phyloP scores from a whole-genome alignment of 2,888 invertebrate genomes.

The Beris morrisii region DNA sequence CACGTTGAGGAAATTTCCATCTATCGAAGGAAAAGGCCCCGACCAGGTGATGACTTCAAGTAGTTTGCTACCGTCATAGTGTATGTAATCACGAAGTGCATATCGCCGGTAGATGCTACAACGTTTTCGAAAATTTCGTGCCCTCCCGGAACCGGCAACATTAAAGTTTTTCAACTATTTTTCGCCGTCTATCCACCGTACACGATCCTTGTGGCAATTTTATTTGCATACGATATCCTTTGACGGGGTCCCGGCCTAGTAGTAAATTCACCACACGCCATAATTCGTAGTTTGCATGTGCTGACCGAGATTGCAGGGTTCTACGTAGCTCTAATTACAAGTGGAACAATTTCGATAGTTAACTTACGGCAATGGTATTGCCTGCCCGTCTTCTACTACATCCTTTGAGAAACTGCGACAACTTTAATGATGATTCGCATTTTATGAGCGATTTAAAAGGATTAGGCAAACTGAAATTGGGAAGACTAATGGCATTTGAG shows the following conservation, averaged over 20 bases:
- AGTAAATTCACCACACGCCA: constrained; percentile 29
- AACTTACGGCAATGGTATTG: too few relatives aligned
- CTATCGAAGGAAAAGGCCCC: constrained; percentile 20
- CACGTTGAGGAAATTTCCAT: constrained; percentile 16
- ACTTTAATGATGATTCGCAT: constrained; percentile 30
- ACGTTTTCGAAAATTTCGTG: background rate
- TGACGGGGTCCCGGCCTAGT: constrained; percentile 3
- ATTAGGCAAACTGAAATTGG: constrained; percentile 18
- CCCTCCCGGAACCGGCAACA: constrained; percentile 3
- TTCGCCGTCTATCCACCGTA: background rate
- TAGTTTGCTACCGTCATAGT: background rate
- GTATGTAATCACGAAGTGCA: constrained; percentile 6
- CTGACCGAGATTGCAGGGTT: constrained; percentile 37
- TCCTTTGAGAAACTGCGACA: constrained; percentile 6
- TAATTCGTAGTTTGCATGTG: constrained; percentile 39
- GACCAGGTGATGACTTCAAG: constrained; percentile 8
- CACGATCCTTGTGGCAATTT: background rate
- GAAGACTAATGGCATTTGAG: constrained; percentile 1
- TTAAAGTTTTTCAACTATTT: background rate
- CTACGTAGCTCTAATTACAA: constrained; percentile 35
- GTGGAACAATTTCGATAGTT: background rate
- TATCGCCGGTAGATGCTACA: constrained; percentile 10
- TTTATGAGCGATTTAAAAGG: constrained; percentile 27
- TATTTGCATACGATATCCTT: constrained; percentile 26
- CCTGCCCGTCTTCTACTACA: too few relatives aligned